Percentiles rank a stretch among this genome's conserved stretches.
These are phyloP conservation scores for Tenthredo distinguenda DNA, from an alignment of 2,888 invertebrate species.

Conservation along the genomic window DNA sequence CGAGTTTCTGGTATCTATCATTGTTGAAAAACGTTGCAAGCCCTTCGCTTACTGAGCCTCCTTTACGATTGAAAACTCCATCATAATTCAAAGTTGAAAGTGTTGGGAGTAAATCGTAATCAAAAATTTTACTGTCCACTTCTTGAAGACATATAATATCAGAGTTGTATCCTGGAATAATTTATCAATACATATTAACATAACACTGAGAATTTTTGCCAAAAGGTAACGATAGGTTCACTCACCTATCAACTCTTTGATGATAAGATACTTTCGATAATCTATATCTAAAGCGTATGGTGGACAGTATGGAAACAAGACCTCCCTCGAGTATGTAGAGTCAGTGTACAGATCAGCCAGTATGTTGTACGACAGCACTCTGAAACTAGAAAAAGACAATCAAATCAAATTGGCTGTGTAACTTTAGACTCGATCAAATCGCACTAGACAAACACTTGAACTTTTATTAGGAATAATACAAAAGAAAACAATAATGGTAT, in stretches of 20 bases:
- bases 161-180: slow-evolving; percentile 88
- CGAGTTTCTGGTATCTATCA: slow-evolving; percentile 85
- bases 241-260: slow-evolving; percentile 90
- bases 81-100: slow-evolving; percentile 81
- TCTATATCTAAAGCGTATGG: slow-evolving; percentile 89
- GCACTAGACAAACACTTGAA: background rate
- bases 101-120: slow-evolving; percentile 83
- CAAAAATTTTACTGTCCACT: slow-evolving; percentile 90
- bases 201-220: slow-evolving; percentile 27
- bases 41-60: slow-evolving; percentile 89
- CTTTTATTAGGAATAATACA: background rate
- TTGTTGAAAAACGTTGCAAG: slow-evolving; percentile 88
- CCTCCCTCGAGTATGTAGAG: slow-evolving; percentile 86
- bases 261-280: slow-evolving; percentile 91
- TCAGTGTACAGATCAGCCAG: slow-evolving; percentile 95
- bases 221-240: background rate
- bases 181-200: slow-evolving; percentile 57
- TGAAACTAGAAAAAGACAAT: slow-evolving; percentile 81
- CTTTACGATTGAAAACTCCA: slow-evolving; percentile 86
- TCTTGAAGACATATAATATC: slow-evolving; percentile 96
- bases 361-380: slow-evolving; percentile 94
- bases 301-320: slow-evolving; percentile 92
- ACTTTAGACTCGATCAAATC: background rate
- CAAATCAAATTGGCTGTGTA: background rate
- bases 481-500: background rate